These are phyloP conservation scores for Ondatra zibethicus DNA, from an alignment of 2,113 vertebrate genomes.

Conservation along the genomic window DNA sequence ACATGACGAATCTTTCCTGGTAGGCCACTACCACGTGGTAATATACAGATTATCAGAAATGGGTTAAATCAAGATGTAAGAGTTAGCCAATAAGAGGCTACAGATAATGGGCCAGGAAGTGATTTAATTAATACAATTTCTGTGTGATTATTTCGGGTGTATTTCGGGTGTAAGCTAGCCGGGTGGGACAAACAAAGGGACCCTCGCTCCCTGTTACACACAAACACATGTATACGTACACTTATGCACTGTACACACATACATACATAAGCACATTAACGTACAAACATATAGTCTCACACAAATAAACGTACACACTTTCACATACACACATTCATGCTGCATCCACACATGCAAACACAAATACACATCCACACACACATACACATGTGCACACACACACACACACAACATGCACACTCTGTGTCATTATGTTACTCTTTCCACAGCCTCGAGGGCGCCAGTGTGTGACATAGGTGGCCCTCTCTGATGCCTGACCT, in stretches of 20 bases:
- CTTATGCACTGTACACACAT: neutral
- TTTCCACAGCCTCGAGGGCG: neutral
- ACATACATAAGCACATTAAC: neutral
- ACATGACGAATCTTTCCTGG: too few relatives aligned
- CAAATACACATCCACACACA: neutral
- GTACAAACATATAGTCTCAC: neutral
- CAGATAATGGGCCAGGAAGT: too few relatives aligned
- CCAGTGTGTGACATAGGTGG: fast-evolving
- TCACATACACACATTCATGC: neutral
- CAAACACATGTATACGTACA: neutral
- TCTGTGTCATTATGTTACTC: neutral
- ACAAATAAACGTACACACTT: neutral
- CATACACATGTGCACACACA: neutral
- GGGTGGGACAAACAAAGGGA: too few relatives aligned
- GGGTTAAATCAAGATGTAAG: too few relatives aligned
- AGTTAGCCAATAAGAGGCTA: too few relatives aligned
- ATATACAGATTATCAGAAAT: too few relatives aligned
- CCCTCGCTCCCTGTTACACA: too few relatives aligned
- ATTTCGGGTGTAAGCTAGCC: too few relatives aligned
- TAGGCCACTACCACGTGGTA: too few relatives aligned
- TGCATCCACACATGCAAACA: neutral
- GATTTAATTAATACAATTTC: too few relatives aligned
- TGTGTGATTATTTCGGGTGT: too few relatives aligned
- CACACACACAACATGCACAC: neutral
- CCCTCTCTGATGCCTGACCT: neutral